These are phyloP conservation scores for Frankliniella fusca DNA, from an alignment of 2,888 invertebrate species.

Conservation along the genomic window DNA sequence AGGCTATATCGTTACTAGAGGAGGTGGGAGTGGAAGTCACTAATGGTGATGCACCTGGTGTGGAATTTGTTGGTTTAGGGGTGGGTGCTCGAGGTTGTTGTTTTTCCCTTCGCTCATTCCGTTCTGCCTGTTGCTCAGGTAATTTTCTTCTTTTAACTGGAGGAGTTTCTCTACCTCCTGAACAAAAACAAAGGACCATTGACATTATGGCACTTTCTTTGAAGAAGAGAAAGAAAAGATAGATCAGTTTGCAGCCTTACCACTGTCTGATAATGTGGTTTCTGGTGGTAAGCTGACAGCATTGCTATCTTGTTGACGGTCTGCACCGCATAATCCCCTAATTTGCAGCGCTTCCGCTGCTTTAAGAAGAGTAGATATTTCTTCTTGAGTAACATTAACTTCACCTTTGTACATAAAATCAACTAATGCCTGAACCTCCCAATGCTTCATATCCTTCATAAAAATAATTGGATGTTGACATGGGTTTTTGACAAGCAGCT, in stretches of 20 bases:
- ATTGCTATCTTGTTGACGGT: slow-evolving; percentile 14
- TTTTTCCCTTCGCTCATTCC: background rate
- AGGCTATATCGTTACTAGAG: background rate
- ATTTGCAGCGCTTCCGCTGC: slow-evolving; percentile 81
- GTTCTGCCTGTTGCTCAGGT: background rate
- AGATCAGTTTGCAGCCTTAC: background rate
- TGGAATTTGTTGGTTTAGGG: background rate
- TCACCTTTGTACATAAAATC: slow-evolving; percentile 90
- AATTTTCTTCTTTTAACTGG: slow-evolving; percentile 4
- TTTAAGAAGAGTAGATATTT: slow-evolving; percentile 72
- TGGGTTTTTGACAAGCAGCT: slow-evolving; percentile 73
- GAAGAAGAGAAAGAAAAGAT: background rate
- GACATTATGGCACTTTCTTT: too few species aligned
- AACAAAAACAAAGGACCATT: background rate
- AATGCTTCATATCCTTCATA: slow-evolving; percentile 76
- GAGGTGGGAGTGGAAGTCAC: slow-evolving; percentile 1
- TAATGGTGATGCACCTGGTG: background rate
- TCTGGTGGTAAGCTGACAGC: slow-evolving; percentile 9
- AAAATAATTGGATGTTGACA: slow-evolving; percentile 81
- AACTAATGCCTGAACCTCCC: slow-evolving; percentile 79
- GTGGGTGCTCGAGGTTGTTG: background rate
- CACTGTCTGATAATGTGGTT: slow-evolving; percentile 14
- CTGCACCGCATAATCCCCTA: slow-evolving; percentile 57
- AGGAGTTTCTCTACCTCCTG: slow-evolving; percentile 1
- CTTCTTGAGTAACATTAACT: slow-evolving; percentile 80